A percentile compares a stretch with the other conserved stretches of the same genome.
Evolutionary conservation across 1,140 invertebrate genomes (phyloP).

Genomic region (Brachionus koreanus): DNA sequence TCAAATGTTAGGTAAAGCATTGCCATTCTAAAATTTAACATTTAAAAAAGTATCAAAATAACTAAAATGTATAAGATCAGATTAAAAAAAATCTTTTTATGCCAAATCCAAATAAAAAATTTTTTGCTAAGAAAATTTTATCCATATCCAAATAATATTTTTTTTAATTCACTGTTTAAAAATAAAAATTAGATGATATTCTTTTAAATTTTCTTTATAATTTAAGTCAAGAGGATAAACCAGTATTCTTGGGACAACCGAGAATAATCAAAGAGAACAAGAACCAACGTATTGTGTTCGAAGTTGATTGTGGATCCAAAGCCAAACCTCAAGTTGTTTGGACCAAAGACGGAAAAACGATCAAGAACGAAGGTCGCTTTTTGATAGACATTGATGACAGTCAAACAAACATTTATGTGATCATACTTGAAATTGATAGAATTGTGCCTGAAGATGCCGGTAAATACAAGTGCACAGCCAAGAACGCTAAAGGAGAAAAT

Average conservation of each 20-base stretch:
- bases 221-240: slow-evolving; percentile 38
- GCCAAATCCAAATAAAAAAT: no score
- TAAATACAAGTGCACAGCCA: slow-evolving; percentile 77
- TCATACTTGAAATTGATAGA: slow-evolving; percentile 44
- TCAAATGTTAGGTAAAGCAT: no score
- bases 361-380: slow-evolving; percentile 53
- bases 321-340: slow-evolving; percentile 51
- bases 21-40: no score
- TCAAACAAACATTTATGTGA: slow-evolving; percentile 27
- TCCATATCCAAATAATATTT: no score
- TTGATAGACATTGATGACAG: slow-evolving; percentile 49
- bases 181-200: not conserved
- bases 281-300: slow-evolving; percentile 32
- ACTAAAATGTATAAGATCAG: no score
- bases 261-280: slow-evolving; percentile 38
- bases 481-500: slow-evolving; percentile 83
- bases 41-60: no score
- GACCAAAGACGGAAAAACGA: slow-evolving; percentile 50
- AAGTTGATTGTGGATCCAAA: slow-evolving; percentile 29
- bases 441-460: slow-evolving; percentile 69
- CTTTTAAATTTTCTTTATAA: not conserved
- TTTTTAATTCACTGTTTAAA: no score
- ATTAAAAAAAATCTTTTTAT: no score
- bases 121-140: no score
- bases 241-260: slow-evolving; percentile 28